phyloP scores from a whole-genome alignment of 1,140 invertebrate species.

The Sinonovacula constricta region DNA sequence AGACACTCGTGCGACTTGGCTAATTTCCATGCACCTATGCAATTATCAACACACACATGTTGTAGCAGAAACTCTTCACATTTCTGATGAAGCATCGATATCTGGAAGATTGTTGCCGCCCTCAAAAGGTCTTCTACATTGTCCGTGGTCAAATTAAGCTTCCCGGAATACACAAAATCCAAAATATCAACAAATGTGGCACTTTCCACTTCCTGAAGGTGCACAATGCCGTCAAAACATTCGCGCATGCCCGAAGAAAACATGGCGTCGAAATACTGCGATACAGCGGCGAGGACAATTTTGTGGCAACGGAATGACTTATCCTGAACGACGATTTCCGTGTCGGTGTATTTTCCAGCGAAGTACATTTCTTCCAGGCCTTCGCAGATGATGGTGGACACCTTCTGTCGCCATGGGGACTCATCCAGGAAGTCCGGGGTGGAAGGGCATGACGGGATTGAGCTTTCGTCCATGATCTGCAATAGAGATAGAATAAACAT shows the following conservation, averaged over 20 bases:
- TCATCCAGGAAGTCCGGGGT: not conserved
- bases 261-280: constrained; percentile 64
- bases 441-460: not conserved
- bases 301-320: constrained; percentile 62
- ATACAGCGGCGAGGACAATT: constrained; percentile 60
- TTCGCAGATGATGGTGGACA: constrained; percentile 36
- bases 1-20: constrained; percentile 63
- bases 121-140: constrained; percentile 66
- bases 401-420: constrained; percentile 21
- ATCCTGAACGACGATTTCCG: constrained; percentile 57
- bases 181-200: constrained; percentile 66
- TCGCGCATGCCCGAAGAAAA: constrained; percentile 68
- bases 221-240: constrained; percentile 61
- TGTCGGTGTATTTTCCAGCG: constrained; percentile 49
- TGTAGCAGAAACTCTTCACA: constrained; percentile 66
- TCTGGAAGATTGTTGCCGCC: constrained; percentile 65
- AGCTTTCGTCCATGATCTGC: not conserved
- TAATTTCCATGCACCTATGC: constrained; percentile 65
- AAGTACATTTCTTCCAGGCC: constrained; percentile 48
- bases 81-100: constrained; percentile 62
- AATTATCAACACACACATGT: constrained; percentile 61
- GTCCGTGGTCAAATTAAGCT: constrained; percentile 60
- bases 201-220: constrained; percentile 60
- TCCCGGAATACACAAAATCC: constrained; percentile 67
- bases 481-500: too few relatives aligned